Base-by-base conservation (phyloP, 2,113 vertebrate species). In the Holacanthus passer region DNA sequence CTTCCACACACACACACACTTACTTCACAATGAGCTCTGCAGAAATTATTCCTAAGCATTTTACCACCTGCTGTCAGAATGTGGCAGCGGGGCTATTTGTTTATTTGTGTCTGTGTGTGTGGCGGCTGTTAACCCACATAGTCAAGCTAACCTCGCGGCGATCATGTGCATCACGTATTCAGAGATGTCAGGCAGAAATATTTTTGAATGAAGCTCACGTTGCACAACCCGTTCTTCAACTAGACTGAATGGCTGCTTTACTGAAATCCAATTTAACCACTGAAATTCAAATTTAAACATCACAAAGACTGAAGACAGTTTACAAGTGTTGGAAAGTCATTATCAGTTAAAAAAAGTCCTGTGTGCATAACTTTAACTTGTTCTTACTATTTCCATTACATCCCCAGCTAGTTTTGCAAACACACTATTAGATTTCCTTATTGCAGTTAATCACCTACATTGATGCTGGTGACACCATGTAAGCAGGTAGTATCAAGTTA, bases 51-150 rank as follows among this genome's bases (percentile, higher is more conserved):
- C 64, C 32, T 11, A 74, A 87, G 62, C 65, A 65, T 91, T 93
- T 89, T 62, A 76, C 79, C 92, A 89, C 86, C 79, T 87, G 90
- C 60, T 85, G 73, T 89, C 68, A 90, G 87, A 86, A 93, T 91
- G 87, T 80, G 58, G 58, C 64, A 71, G 41, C 39, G n/a, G 64
- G 62, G n/a, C n/a, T 66, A n/a, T 90, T 81, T 87, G 67, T 77
- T 72, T 69, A 68, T 85, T 73, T 88, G 76, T 88, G 63, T 53
- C 5, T 56, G 22, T 5, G 24, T 63, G 32, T 84, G 62, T 62
- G 59, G 9, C 29, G 62, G 72, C 39, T 48, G 17, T 53, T 39
- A 41, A 52, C 53, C 43, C 37, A 67, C 67, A 74, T 2, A 41
- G 43, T 50, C 20, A 20, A 53, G 47, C 31, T 56, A 12, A 64